Percentiles rank a stretch among this genome's conserved stretches.
These are phyloP conservation scores for Copsychus sechellarum DNA, from an alignment of 2,113 vertebrate species.

Conservation along the genomic window DNA sequence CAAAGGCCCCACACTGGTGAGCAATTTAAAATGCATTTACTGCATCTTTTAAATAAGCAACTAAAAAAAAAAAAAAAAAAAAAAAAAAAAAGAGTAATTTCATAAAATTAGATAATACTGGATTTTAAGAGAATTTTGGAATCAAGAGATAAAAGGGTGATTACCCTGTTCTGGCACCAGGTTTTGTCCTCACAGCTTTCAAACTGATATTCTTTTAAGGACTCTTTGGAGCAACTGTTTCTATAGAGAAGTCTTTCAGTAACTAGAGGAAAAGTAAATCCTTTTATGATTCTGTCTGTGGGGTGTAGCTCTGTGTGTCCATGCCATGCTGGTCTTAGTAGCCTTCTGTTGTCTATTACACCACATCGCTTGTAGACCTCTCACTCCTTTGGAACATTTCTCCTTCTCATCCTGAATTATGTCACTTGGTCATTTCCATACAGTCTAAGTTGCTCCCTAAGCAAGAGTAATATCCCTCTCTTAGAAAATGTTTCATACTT, in stretches of 20 bases:
- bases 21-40: background rate
- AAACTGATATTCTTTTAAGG: background rate
- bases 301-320: background rate
- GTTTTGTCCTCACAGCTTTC: background rate
- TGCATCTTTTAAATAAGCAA: background rate
- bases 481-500: background rate
- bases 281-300: background rate
- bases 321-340: background rate
- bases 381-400: background rate
- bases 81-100: background rate
- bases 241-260: background rate
- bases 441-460: background rate
- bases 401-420: background rate
- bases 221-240: background rate
- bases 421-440: background rate
- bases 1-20: background rate
- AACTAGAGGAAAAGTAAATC: background rate
- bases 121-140: background rate
- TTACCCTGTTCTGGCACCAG: background rate
- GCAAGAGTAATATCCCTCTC: background rate
- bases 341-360: background rate
- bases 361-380: accelerated
- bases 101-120: background rate
- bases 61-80: background rate
- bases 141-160: background rate